A percentile compares a stretch with the other conserved stretches of the same genome.
Conservation (phyloP, 2,888 invertebrate species). For the Alsophila aescularia region DNA sequence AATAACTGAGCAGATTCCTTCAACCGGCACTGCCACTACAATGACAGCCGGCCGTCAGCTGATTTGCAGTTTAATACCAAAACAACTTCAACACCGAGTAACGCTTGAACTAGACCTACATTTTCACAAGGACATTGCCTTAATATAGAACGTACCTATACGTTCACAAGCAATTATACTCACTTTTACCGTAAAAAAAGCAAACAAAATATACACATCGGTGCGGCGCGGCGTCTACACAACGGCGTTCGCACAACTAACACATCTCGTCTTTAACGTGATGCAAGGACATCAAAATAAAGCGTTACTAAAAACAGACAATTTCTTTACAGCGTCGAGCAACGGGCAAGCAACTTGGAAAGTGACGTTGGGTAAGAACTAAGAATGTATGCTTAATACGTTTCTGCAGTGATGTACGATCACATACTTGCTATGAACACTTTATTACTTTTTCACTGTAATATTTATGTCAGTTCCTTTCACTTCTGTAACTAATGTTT, state of each 20-base stretch:
- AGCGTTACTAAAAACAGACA: conserved; percentile 67
- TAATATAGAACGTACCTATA: not conserved
- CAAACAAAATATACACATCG: conserved; percentile 25
- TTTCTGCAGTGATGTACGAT: conserved; percentile 37
- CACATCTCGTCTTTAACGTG: conserved; percentile 59
- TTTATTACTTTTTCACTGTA: conserved; percentile 15
- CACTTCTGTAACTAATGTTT: not conserved
- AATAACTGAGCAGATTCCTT: not conserved
- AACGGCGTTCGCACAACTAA: conserved; percentile 59
- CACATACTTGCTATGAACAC: conserved; percentile 57
- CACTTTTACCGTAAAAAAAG: conserved; percentile 38
- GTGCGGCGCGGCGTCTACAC: conserved; percentile 15
- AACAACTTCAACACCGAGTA: not conserved
- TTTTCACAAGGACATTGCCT: not conserved
- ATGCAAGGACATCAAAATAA: conserved; percentile 71
- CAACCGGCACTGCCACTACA: conserved; percentile 29
- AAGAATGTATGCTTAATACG: conserved; percentile 46
- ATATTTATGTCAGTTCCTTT: not conserved
- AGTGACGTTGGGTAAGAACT: conserved; percentile 64
- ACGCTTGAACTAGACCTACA: not conserved
- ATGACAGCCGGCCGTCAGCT: conserved; percentile 26
- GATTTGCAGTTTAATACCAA: not conserved
- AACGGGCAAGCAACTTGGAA: conserved; percentile 64
- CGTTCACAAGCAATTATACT: not conserved
- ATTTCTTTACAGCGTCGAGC: conserved; percentile 60